phyloP scores from a whole-genome alignment of 2,113 vertebrate genomes.

The Scomber japonicus region DNA sequence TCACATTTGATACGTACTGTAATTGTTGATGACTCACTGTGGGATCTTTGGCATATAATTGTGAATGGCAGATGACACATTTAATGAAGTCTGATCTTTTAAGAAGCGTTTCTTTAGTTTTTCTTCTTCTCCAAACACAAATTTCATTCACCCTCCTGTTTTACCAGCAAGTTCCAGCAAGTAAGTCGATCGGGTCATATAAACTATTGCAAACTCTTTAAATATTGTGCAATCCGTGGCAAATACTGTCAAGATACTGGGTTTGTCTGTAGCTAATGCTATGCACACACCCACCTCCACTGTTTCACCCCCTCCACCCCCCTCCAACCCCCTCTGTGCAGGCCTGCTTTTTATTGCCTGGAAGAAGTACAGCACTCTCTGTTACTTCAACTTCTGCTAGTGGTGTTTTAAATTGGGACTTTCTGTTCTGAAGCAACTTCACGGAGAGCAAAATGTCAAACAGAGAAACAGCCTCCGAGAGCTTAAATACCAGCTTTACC shows the following conservation, averaged over 20 bases:
- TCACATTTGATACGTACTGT: neutral
- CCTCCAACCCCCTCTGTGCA: neutral
- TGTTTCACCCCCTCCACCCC: no score
- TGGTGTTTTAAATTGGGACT: neutral
- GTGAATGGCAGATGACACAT: neutral
- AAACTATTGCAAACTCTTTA: constrained; percentile 35
- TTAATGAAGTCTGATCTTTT: neutral
- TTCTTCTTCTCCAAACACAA: neutral
- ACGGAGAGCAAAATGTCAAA: constrained; percentile 8
- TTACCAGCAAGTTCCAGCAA: constrained; percentile 46
- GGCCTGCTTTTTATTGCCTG: neutral
- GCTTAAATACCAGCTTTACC: neutral
- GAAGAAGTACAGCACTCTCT: constrained; percentile 2
- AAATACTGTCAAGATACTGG: constrained; percentile 18
- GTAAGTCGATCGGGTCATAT: neutral
- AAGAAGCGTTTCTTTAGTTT: neutral
- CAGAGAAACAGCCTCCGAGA: neutral
- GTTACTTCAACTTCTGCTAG: constrained; percentile 15
- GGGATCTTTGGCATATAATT: neutral
- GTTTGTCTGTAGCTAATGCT: constrained; percentile 29
- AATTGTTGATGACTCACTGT: neutral
- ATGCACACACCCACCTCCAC: constrained; percentile 33
- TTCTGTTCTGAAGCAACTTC: constrained; percentile 1
- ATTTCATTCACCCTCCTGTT: neutral
- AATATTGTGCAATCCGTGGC: constrained; percentile 55